Conservation (phyloP, 2,113 vertebrate species). For the Lichenostomus cassidix region DNA sequence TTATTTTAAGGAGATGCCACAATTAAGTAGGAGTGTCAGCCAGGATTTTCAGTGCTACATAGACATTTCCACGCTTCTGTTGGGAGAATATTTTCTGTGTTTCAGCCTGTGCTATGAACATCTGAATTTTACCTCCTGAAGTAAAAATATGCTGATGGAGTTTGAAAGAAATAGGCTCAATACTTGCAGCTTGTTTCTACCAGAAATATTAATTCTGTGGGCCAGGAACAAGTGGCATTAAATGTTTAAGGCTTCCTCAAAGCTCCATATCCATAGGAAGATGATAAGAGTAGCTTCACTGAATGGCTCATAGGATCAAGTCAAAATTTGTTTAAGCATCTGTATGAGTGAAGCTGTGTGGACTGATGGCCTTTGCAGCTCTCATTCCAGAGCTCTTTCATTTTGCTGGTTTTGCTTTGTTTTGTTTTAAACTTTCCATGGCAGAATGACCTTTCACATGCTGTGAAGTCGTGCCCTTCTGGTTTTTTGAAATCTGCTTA, state of each 20-base stretch:
- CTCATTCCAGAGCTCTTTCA: neutral
- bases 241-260: neutral
- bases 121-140: neutral
- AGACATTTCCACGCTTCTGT: neutral
- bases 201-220: neutral
- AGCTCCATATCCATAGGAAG: neutral
- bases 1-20: neutral
- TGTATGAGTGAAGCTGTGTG: neutral
- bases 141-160: neutral
- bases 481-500: slow-evolving; percentile 17
- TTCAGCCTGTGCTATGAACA: neutral
- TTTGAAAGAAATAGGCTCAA: neutral
- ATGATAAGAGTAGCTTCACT: neutral
- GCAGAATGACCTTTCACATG: slow-evolving; percentile 43
- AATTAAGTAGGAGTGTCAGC: neutral
- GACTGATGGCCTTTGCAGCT: neutral
- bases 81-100: neutral
- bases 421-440: slow-evolving; percentile 19
- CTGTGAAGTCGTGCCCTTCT: slow-evolving; percentile 8
- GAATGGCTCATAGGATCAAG: neutral
- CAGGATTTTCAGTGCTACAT: neutral
- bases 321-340: neutral
- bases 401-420: neutral
- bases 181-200: neutral
- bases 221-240: neutral